These are phyloP conservation scores for Schizopygopsis pylzovi DNA, from an alignment of 2,797 vertebrate genomes.

Conservation along the genomic window DNA sequence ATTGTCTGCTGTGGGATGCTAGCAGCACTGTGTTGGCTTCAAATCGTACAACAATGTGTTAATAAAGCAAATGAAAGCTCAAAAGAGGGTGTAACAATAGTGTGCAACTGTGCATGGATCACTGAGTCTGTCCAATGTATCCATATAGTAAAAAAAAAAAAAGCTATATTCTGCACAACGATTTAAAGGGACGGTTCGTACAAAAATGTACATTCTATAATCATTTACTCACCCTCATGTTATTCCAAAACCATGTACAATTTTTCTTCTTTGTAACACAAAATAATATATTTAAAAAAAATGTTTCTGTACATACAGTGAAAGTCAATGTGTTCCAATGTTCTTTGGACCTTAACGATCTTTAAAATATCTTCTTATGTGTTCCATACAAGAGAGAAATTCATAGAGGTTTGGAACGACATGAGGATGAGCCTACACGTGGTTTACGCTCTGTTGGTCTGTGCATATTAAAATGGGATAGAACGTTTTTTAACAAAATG, in stretches of 20 bases:
- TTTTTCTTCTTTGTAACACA: not conserved
- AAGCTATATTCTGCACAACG: not conserved
- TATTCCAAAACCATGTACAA: not conserved
- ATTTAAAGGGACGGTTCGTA: not conserved
- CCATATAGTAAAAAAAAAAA: not conserved
- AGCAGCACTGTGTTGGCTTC: not conserved
- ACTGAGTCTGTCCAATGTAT: not conserved
- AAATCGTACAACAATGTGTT: not conserved
- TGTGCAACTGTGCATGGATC: slow-evolving; percentile 18
- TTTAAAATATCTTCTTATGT: not conserved
- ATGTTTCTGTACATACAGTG: not conserved
- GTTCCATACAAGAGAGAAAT: not conserved
- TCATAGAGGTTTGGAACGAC: not conserved
- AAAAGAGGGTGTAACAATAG: slow-evolving; percentile 2
- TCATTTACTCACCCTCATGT: not conserved
- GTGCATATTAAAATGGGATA: too few relatives aligned
- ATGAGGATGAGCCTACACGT: not conserved
- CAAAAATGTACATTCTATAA: not conserved
- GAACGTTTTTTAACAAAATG: not conserved
- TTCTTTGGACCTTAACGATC: not conserved
- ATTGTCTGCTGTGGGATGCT: not conserved
- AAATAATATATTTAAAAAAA: not conserved
- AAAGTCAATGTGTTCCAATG: not conserved
- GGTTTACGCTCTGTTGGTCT: not conserved
- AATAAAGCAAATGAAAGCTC: slow-evolving; percentile 8